Evolutionary conservation across 2,797 vertebrate species (phyloP).

Genomic region (Decapterus maruadsi): DNA sequence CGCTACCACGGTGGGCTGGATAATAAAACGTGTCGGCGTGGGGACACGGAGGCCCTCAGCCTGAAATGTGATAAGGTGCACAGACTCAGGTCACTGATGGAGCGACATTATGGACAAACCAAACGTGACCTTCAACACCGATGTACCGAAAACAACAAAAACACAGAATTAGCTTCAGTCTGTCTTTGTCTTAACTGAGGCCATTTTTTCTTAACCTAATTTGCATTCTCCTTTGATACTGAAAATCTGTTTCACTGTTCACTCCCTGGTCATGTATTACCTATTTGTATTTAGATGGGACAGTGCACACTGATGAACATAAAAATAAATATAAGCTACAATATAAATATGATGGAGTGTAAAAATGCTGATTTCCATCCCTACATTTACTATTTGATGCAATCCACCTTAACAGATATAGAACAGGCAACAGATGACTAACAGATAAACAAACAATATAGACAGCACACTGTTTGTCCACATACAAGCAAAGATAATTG

Average conservation of each 20-base stretch:
- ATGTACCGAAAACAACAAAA: neutral
- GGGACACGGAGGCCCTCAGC: conserved; percentile 3
- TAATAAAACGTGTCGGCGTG: neutral
- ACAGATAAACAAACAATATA: no score
- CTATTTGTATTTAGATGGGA: no score
- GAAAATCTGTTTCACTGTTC: neutral
- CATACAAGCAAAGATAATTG: neutral
- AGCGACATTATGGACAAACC: neutral
- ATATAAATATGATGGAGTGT: no score
- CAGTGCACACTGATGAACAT: no score
- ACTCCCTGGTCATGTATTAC: neutral
- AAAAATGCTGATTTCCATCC: no score
- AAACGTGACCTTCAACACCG: conserved; percentile 5
- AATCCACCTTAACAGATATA: no score
- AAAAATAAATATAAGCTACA: no score
- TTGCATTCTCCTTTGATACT: neutral
- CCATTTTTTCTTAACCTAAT: neutral
- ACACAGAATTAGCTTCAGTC: neutral
- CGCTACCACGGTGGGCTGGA: neutral
- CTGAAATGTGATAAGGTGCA: conserved; percentile 5
- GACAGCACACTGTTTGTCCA: no score
- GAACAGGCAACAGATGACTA: no score
- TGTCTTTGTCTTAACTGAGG: no score
- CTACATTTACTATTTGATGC: no score
- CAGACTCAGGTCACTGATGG: neutral